Evolutionary conservation across 2,888 invertebrate species (phyloP).

Genomic region (Clistopyga incitator): DNA sequence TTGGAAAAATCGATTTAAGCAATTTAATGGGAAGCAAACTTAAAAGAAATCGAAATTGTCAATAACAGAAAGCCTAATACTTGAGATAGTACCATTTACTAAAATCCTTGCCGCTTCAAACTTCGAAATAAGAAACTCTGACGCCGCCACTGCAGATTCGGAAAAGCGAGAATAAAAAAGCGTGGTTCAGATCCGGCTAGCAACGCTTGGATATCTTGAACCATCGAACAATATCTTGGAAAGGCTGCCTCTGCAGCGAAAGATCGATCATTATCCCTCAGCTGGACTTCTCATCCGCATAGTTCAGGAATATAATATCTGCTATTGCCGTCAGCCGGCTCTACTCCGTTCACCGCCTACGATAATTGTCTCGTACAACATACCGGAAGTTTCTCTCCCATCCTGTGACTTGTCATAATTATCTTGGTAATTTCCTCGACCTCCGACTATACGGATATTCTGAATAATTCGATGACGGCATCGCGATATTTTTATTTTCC

Average conservation of each 20-base stretch:
- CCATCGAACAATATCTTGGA: conserved; percentile 34
- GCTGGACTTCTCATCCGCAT: conserved; percentile 30
- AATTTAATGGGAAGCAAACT: too few species aligned
- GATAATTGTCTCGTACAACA: conserved; percentile 57
- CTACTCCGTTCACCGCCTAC: conserved; percentile 12
- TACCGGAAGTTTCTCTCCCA: conserved; percentile 38
- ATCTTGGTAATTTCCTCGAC: conserved; percentile 46
- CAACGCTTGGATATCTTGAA: not conserved
- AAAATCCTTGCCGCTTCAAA: not conserved
- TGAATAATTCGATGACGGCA: conserved; percentile 48
- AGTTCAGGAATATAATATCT: conserved; percentile 44
- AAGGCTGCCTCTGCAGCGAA: not conserved
- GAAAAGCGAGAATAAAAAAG: not conserved
- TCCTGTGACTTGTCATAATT: conserved; percentile 20
- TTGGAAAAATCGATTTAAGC: too few species aligned
- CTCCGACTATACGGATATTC: conserved; percentile 19
- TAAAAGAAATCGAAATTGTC: too few species aligned
- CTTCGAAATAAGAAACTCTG: not conserved
- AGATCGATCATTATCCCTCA: conserved; percentile 40
- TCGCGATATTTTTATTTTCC: not conserved
- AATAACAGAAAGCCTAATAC: not conserved
- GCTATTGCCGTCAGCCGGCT: conserved; percentile 24
- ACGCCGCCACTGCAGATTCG: not conserved
- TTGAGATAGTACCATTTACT: not conserved
- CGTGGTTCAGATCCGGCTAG: not conserved